Conservation (phyloP, 2,113 vertebrate genomes). For the Calidris pygmaea region DNA sequence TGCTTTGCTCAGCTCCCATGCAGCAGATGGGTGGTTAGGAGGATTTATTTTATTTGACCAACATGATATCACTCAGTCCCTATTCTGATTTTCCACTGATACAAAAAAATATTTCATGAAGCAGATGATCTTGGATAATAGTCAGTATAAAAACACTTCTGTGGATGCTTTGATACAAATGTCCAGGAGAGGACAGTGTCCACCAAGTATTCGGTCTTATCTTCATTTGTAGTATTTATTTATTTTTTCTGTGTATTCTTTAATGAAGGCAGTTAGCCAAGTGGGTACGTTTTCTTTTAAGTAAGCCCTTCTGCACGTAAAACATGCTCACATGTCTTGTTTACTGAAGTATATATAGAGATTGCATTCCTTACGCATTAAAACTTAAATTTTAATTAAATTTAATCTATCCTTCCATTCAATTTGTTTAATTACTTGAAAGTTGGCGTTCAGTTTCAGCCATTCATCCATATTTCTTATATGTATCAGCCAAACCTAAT, state of each 20-base stretch:
- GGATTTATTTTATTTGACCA: background rate
- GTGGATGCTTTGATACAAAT: background rate
- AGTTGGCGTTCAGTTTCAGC: background rate
- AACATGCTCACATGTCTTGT: background rate
- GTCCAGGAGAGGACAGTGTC: conserved; percentile 50
- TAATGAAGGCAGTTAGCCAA: background rate
- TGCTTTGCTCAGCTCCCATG: background rate
- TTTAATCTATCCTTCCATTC: background rate
- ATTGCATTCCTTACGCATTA: background rate
- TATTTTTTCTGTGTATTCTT: background rate
- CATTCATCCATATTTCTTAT: background rate
- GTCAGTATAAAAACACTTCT: background rate
- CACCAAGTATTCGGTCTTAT: background rate
- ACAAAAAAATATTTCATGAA: background rate
- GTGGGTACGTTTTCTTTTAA: background rate
- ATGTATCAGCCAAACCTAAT: background rate
- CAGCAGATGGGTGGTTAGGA: background rate
- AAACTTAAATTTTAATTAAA: background rate
- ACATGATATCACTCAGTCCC: background rate
- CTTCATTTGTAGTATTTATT: background rate
- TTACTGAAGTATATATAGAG: background rate
- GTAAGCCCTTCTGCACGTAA: background rate
- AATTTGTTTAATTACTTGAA: background rate
- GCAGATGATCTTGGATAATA: background rate
- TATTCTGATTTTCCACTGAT: background rate